phyloP scores from a whole-genome alignment of 2,113 vertebrate species.

The Ceratotherium simum region DNA sequence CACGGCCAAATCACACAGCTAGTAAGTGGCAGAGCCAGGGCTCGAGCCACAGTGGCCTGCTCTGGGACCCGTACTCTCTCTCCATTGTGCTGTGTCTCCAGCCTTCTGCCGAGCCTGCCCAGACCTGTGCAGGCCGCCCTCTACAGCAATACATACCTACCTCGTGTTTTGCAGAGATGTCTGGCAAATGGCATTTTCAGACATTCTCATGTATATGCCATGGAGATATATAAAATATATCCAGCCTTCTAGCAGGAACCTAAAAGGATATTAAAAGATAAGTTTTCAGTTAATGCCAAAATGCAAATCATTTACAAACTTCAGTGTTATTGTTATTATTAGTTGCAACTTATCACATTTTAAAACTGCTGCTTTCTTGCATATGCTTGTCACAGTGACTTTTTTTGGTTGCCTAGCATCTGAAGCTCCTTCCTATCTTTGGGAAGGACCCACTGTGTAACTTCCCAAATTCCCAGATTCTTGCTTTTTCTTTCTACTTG shows the following conservation, averaged over 20 bases:
- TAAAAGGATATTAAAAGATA: not conserved
- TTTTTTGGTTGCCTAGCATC: not conserved
- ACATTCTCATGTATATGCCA: not conserved
- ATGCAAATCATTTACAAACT: not conserved
- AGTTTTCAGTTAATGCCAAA: slow-evolving; percentile 13
- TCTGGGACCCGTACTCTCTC: not conserved
- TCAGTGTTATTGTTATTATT: not conserved
- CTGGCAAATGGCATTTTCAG: not conserved
- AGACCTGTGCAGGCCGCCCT: not conserved
- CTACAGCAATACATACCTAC: not conserved
- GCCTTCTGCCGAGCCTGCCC: not conserved
- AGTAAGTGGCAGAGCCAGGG: not conserved
- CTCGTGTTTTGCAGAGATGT: not conserved
- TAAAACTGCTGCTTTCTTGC: not conserved
- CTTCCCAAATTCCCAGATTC: not conserved
- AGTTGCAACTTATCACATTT: not conserved
- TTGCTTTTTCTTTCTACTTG: not conserved
- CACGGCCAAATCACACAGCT: not conserved
- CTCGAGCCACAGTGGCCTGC: not conserved
- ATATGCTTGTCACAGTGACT: not conserved
- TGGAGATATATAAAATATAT: not conserved
- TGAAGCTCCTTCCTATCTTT: not conserved
- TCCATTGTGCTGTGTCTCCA: not conserved
- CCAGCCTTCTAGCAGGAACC: not conserved
- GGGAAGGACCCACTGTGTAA: not conserved